Evolutionary conservation across 2,113 vertebrate genomes (phyloP).

Genomic region (Nipponia nippon): DNA sequence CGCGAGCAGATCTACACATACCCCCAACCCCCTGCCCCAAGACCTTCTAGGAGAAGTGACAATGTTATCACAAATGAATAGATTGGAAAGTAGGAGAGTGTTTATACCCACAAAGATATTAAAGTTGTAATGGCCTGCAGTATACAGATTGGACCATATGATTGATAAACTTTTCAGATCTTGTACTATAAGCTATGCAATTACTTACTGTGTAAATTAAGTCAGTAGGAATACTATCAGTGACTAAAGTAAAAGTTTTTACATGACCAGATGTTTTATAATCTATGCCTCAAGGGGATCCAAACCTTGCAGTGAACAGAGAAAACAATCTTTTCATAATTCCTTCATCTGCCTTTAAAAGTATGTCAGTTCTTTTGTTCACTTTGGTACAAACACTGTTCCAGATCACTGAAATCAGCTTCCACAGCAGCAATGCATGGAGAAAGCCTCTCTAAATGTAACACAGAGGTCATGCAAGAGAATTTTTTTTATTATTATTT

Average conservation of each 20-base stretch:
- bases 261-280: not conserved
- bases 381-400: not conserved
- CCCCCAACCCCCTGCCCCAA: fast-evolving
- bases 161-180: not conserved
- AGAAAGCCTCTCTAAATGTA: not conserved
- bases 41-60: not conserved
- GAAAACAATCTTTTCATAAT: not conserved
- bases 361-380: not conserved
- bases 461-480: fast-evolving
- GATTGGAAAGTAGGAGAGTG: not conserved
- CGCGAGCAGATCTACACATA: not conserved
- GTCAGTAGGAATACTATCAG: not conserved
- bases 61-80: not conserved
- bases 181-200: not conserved
- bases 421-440: not conserved
- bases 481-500: not conserved
- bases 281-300: not conserved
- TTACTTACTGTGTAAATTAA: not conserved
- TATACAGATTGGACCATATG: fast-evolving
- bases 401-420: not conserved
- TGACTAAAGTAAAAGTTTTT: not conserved
- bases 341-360: not conserved
- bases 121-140: not conserved
- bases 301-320: not conserved
- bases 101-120: not conserved